phyloP scores from a whole-genome alignment of 2,888 invertebrate species.

The Drosophila affinis region DNA sequence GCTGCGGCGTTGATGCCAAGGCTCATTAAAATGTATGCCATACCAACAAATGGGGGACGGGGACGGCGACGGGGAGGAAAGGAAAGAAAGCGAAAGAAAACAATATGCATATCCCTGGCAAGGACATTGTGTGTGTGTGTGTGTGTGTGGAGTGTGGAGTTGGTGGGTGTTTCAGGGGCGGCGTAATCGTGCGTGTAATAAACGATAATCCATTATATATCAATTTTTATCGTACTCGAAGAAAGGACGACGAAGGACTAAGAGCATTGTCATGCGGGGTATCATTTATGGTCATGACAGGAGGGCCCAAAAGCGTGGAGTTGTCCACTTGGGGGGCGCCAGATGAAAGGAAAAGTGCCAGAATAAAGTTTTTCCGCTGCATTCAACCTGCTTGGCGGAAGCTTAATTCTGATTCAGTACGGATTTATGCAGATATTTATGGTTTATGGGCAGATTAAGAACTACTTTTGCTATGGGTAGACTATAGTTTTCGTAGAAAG shows the following conservation, averaged over 20 bases:
- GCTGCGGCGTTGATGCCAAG: constrained; percentile 55
- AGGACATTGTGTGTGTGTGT: constrained; percentile 31
- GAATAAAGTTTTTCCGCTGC: constrained; percentile 14
- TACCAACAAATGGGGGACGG: constrained; percentile 1
- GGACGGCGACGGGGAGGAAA: not conserved
- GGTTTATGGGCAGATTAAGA: no score
- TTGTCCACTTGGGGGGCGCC: constrained; percentile 16
- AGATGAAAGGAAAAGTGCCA: not conserved
- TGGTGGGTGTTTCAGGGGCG: not conserved
- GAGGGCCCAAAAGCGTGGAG: constrained; percentile 26
- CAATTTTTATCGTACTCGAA: constrained; percentile 50
- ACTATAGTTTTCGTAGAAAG: no score
- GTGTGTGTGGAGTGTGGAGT: no score
- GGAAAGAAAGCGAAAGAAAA: constrained; percentile 22
- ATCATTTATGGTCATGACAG: constrained; percentile 29
- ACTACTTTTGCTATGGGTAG: no score
- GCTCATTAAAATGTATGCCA: constrained; percentile 61
- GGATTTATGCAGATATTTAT: no score
- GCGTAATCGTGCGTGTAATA: constrained; percentile 50
- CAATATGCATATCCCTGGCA: constrained; percentile 36
- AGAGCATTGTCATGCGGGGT: constrained; percentile 28
- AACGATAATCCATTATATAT: constrained; percentile 55
- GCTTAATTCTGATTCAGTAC: not conserved
- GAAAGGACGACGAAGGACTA: constrained; percentile 28
- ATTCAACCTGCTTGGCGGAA: no score